Base-by-base conservation (phyloP, 1,140 invertebrate species). In the Drosophila virilis region DNA sequence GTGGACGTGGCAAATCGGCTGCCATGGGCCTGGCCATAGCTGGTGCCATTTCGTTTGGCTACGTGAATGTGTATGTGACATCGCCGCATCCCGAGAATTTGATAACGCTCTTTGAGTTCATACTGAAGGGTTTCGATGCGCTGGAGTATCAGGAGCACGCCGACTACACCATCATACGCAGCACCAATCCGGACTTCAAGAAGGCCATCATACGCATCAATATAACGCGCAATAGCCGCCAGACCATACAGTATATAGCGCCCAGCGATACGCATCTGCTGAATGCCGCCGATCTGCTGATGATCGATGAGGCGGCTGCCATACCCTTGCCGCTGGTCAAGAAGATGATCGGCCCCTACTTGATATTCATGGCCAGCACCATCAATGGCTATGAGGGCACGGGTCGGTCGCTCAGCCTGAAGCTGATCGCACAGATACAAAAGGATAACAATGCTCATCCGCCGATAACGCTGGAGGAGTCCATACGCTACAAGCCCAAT, bases 381-480 rank as follows among this genome's bases (percentile, higher is more conserved):
- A 97, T 99, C 35, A 98, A 99, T 92, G 98, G 98, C 89, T 99
- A 99, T 93, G 99, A 99, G 94, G 99, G 99, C 58, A 99, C 99
- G 0, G 98, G 99, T 0, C 94, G 99, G 17, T 99, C 98, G 1
- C 93, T 99, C 5, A 99, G 98, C 0, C 93, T 99, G 10, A 99
- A 99, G 93, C 93, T 99, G 1, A 95, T 99, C 13, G 95, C 98
- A 73, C 97, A 99, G 89, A 93, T 99, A 62, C 94, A 94, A 61
- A 94, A 92, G 32, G 93, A 94, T 32, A 93, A 94, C 55, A 93
- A 94, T 65, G 94, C 94, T 0, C 92, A 94, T 4, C 93, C 93
- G 13, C 93, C 93, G 8, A 93, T 94, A 1, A 96, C 95, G 60
- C 93, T 99, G 8, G 96, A 98, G 48, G 98, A 99, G 92, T 98